These are phyloP conservation scores for Pristionchus arcanus DNA, from an alignment of 2,888 invertebrate species.

Conservation along the genomic window DNA sequence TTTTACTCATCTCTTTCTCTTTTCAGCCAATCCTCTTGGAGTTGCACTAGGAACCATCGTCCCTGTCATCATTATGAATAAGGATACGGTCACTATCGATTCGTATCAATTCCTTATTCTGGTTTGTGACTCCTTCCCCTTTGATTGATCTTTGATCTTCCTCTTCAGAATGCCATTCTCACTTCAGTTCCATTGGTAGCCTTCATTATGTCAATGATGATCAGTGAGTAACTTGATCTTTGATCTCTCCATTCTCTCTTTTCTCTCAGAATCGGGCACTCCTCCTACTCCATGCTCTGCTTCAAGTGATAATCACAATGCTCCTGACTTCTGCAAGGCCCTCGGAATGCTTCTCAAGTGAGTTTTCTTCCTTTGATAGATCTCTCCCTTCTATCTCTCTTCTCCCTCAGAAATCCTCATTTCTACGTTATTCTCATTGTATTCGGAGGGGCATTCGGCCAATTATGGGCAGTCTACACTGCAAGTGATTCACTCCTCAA, in stretches of 20 bases:
- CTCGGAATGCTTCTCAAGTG: conserved; percentile 44
- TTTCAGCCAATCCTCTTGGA: conserved; percentile 76
- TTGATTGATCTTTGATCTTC: conserved; percentile 12
- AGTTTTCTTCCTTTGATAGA: background rate
- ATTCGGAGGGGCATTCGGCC: conserved; percentile 70
- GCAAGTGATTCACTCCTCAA: conserved; percentile 61
- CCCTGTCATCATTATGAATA: conserved; percentile 67
- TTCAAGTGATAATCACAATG: conserved; percentile 67
- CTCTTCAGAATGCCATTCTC: conserved; percentile 30
- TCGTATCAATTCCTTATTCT: conserved; percentile 58
- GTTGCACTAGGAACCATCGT: conserved; percentile 74
- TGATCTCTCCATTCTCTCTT: background rate
- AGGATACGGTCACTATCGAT: conserved; percentile 20
- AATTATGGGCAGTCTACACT: conserved; percentile 69
- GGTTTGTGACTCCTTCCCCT: conserved; percentile 29
- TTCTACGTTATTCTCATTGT: conserved; percentile 75
- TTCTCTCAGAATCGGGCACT: conserved; percentile 61
- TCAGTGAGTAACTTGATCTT: conserved; percentile 16
- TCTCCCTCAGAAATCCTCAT: background rate
- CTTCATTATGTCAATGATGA: conserved; percentile 36
- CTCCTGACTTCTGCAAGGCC: conserved; percentile 57
- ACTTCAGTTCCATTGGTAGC: conserved; percentile 22
- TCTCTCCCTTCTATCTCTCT: background rate
- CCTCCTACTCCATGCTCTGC: conserved; percentile 77
- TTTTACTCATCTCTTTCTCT: background rate